These are phyloP conservation scores for Thera obeliscata DNA, from an alignment of 2,888 invertebrate genomes.

Conservation along the genomic window DNA sequence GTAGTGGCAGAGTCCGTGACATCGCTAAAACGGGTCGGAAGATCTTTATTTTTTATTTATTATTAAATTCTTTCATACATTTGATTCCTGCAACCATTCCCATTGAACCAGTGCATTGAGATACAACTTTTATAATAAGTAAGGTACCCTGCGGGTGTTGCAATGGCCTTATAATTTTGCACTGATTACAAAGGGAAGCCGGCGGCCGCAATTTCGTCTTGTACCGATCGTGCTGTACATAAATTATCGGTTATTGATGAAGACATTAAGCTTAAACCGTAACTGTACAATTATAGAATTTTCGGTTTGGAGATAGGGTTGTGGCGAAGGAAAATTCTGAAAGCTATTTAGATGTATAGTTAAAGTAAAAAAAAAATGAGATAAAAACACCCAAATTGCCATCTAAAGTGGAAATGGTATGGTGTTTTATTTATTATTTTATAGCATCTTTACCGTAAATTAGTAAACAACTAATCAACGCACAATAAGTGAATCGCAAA, in stretches of 20 bases:
- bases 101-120: conserved; percentile 55
- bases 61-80: not conserved
- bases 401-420: no score
- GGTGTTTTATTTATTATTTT: no score
- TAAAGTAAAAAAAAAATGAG: no score
- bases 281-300: conserved; percentile 66
- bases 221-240: conserved; percentile 82
- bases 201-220: conserved; percentile 86
- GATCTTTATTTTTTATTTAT: no score
- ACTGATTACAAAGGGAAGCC: conserved; percentile 85
- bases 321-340: not conserved
- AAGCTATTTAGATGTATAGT: no score
- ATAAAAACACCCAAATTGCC: no score
- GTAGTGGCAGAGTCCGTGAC: no score
- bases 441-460: no score
- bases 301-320: conserved; percentile 46
- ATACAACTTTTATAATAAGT: conserved; percentile 66
- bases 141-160: conserved; percentile 70
- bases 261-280: conserved; percentile 80
- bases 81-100: conserved; percentile 14
- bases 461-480: no score
- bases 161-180: conserved; percentile 81
- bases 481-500: no score
- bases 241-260: conserved; percentile 85
- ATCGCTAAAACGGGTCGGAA: no score